Conservation (phyloP, 2,113 vertebrate genomes). For the Gavialis gangeticus region DNA sequence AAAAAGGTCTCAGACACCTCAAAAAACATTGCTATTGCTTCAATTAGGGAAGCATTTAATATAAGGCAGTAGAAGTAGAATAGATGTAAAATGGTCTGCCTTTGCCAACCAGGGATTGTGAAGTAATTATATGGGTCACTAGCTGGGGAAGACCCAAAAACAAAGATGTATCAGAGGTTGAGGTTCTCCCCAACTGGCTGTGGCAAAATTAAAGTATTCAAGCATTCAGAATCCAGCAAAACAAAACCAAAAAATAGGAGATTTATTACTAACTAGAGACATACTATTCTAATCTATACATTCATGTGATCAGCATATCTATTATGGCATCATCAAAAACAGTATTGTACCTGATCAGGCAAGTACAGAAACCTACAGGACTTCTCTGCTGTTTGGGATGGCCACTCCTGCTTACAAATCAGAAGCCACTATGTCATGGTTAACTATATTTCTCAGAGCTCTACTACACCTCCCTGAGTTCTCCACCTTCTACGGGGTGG, state of each 20-base stretch:
- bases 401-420: background rate
- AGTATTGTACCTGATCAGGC: background rate
- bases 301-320: background rate
- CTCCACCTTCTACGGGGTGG: background rate
- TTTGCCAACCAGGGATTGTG: fast-evolving
- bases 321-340: background rate
- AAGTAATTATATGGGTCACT: background rate
- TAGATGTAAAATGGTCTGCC: background rate
- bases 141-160: background rate
- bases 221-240: background rate
- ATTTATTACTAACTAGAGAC: background rate
- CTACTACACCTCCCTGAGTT: background rate
- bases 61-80: fast-evolving
- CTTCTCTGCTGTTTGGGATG: background rate
- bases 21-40: fast-evolving
- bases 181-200: background rate
- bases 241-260: background rate
- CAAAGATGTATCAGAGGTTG: fast-evolving
- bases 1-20: background rate
- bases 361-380: background rate
- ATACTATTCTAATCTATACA: background rate
- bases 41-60: background rate
- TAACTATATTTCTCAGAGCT: background rate
- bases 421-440: background rate
- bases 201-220: background rate